Conservation (phyloP, 2,113 vertebrate species). For the Centropristis striata region DNA sequence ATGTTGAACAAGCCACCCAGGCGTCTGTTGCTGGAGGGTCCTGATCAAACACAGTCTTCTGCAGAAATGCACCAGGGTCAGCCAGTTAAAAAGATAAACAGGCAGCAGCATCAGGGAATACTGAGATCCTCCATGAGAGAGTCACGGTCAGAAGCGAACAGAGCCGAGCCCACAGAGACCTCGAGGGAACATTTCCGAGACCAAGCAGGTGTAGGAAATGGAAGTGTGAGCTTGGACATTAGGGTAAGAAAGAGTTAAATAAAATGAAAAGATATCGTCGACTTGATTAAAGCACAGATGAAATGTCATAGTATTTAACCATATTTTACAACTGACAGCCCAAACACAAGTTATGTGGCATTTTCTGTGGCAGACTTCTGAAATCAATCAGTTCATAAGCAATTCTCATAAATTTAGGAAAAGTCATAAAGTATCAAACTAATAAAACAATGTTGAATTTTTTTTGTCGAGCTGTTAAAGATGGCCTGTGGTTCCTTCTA, state of each 20-base stretch:
- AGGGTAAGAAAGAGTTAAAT: slow-evolving; percentile 48
- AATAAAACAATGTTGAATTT: background rate
- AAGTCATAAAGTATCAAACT: background rate
- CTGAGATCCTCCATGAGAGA: slow-evolving; percentile 45
- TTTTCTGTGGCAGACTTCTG: background rate
- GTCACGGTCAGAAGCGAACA: slow-evolving; percentile 25
- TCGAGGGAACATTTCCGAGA: slow-evolving; percentile 31
- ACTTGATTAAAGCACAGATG: background rate
- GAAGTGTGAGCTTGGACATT: slow-evolving; percentile 13
- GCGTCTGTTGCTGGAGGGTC: slow-evolving; percentile 40
- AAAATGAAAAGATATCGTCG: background rate
- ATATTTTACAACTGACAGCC: background rate
- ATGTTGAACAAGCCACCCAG: slow-evolving; percentile 50
- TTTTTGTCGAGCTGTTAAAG: background rate
- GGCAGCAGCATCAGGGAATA: slow-evolving; percentile 49
- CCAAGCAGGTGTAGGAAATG: slow-evolving; percentile 23
- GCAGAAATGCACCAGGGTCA: slow-evolving; percentile 42
- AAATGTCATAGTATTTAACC: background rate
- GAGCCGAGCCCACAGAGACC: slow-evolving; percentile 11
- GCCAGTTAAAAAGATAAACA: slow-evolving; percentile 33
- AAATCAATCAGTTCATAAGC: background rate
- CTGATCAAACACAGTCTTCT: slow-evolving; percentile 27
- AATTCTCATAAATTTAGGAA: background rate
- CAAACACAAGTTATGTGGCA: background rate
- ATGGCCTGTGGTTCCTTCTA: background rate